Percentiles rank a stretch among this genome's conserved stretches.
These are phyloP conservation scores for Streblospio benedicti DNA, from an alignment of 1,140 invertebrate genomes.

Conservation along the genomic window DNA sequence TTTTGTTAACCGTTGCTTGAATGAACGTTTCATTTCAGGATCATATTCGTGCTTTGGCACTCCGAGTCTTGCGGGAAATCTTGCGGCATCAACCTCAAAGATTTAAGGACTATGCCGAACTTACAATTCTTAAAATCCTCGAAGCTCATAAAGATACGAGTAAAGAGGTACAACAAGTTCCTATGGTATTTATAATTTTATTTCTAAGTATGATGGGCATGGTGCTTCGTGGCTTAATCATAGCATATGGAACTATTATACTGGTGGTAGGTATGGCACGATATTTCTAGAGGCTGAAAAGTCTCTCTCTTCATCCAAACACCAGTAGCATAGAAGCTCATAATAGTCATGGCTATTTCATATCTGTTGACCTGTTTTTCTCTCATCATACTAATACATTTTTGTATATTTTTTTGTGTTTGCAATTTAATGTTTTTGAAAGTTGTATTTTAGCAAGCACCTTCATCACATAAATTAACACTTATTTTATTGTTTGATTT, in stretches of 20 bases:
- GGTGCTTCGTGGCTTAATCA: not conserved
- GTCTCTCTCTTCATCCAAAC: too few species aligned
- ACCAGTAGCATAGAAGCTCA: too few species aligned
- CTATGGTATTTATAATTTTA: conserved; percentile 4
- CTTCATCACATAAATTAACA: too few species aligned
- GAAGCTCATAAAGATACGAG: conserved; percentile 69
- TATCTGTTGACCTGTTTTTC: too few species aligned
- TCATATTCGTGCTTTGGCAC: conserved; percentile 54
- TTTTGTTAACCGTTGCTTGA: too few species aligned
- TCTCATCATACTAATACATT: too few species aligned
- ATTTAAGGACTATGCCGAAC: conserved; percentile 77
- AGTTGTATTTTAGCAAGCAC: too few species aligned
- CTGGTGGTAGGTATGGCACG: conserved; percentile 4
- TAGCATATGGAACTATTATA: not conserved
- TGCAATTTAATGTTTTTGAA: too few species aligned
- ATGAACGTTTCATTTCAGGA: conserved; percentile 35
- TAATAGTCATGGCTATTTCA: too few species aligned
- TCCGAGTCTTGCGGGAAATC: conserved; percentile 71
- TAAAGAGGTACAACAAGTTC: conserved; percentile 57
- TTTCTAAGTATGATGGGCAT: not conserved
- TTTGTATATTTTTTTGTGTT: too few species aligned
- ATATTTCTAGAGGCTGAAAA: too few species aligned
- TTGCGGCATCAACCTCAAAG: conserved; percentile 64
- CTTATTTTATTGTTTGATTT: too few species aligned
- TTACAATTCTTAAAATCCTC: conserved; percentile 77